phyloP scores from a whole-genome alignment of 2,888 invertebrate genomes.

The Andrena camellia region DNA sequence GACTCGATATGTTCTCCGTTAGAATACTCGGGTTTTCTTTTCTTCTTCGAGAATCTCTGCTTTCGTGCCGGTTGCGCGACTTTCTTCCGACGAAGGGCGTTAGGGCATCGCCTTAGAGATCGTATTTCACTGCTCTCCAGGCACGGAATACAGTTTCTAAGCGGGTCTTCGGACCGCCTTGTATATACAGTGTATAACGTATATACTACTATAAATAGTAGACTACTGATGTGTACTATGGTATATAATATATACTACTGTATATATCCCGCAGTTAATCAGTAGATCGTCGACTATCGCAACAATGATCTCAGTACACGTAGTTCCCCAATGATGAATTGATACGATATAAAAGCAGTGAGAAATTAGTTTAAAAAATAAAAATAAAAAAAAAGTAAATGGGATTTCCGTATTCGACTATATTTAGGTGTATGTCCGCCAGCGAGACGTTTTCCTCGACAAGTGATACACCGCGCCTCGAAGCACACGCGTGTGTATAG shows the following conservation, averaged over 20 bases:
- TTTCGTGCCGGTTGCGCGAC: neutral
- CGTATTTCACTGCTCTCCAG: neutral
- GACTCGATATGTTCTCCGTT: neutral
- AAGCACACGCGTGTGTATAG: conserved; percentile 1
- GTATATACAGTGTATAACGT: neutral
- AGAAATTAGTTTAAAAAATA: neutral
- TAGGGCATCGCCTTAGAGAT: neutral
- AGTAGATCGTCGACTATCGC: neutral
- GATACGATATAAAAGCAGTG: neutral
- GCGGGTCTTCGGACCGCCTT: neutral
- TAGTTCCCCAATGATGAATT: conserved; percentile 4
- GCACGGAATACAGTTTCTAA: neutral
- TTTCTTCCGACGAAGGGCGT: no score
- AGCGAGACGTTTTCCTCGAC: conserved; percentile 39
- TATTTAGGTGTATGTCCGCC: neutral
- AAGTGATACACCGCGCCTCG: neutral
- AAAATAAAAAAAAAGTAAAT: neutral
- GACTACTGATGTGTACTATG: neutral
- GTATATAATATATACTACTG: neutral
- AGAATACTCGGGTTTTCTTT: neutral
- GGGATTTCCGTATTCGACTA: conserved; percentile 12
- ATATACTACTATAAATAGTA: neutral
- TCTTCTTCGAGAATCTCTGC: conserved; percentile 7
- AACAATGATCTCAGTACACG: conserved; percentile 14
- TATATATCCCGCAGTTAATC: neutral